Base-by-base conservation (phyloP, 2,113 vertebrate genomes). In the Rhodinocichla rosea region DNA sequence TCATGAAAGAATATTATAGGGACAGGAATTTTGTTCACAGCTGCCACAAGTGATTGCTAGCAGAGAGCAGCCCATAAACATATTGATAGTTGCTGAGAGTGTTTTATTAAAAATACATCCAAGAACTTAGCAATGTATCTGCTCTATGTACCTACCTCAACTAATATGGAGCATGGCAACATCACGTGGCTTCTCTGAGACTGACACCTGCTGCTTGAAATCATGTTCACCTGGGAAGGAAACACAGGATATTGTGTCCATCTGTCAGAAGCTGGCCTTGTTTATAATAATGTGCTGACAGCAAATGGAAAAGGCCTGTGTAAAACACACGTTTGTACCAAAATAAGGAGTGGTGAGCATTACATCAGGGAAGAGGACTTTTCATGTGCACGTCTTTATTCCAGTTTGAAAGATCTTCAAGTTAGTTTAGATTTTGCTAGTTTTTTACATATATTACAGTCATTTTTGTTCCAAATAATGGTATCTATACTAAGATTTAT, bases 91-190 rank as follows among this genome's bases (percentile, higher is more conserved):
- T 57, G 7, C 22, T 87, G 39, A 90, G 17, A 53, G 24, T 5
- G n/a, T 47, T 87, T 91, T 44, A 44, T 50, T 11, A 4, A 76
- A 94, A 86, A 76, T 10, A 63, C 23, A 63, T 39, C 18, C 14
- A 52, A 65, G 28, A 63, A 40, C 26, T 76, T 60, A 32, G n/a
- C 39, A 56, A 83, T 50, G 2, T 17, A 49, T 37, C 45, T 44
- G 27, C 30, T 64, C 5, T 40, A 30, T 91, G 80, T 94, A 91
- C 98, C 98, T 98, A 99, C 98, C 98, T 99, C 98, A 39, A 96
- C 86, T 92, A 98, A 94, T n/a, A 98, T 2, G 83, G 98, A 98
- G 83, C 96, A 97, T 21, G 94, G 97, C 28, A 97, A 88, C 23
- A 82, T 78, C 30, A 78, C 42, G 68, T 77, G 63, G 86, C 90